Evolutionary conservation across 2,113 vertebrate species (phyloP).

Genomic region (Speoplatyrhinus poulsoni): DNA sequence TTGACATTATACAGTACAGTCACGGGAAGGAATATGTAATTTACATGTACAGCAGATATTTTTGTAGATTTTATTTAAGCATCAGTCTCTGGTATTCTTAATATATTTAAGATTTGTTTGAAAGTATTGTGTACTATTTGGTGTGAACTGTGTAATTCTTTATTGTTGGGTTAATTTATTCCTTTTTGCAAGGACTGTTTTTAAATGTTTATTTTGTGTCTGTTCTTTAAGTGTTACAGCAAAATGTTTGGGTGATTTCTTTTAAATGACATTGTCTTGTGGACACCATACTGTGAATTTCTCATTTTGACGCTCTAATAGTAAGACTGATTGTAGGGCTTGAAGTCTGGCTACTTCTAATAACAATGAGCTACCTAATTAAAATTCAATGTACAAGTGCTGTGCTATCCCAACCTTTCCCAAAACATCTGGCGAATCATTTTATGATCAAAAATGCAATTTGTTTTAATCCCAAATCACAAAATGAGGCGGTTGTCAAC

Average conservation of each 20-base stretch:
- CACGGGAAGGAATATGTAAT: conserved; percentile 80
- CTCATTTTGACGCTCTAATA: conserved; percentile 32
- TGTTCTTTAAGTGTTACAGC: conserved; percentile 20
- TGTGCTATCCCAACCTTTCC: no score
- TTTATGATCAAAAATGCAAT: neutral
- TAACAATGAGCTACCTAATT: neutral
- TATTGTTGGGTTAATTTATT: conserved; percentile 35
- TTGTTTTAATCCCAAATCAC: neutral
- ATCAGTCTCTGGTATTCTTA: conserved; percentile 81
- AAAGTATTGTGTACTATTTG: conserved; percentile 61
- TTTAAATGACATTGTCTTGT: conserved; percentile 20
- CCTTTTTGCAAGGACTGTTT: conserved; percentile 32
- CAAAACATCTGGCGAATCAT: neutral
- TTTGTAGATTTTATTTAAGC: conserved; percentile 95
- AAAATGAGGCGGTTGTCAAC: conserved; percentile 14
- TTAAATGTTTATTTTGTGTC: conserved; percentile 11
- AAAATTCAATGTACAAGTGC: no score
- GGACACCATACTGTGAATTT: conserved; percentile 56
- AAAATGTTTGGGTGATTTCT: conserved; percentile 27
- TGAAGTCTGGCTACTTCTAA: conserved; percentile 5
- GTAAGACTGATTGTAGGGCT: conserved; percentile 26
- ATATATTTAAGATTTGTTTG: conserved; percentile 62
- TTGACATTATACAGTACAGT: conserved; percentile 26
- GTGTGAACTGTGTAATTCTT: conserved; percentile 46
- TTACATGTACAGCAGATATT: conserved; percentile 92